Conservation (phyloP, 2,797 vertebrate genomes). For the Leptatherina wallacei region DNA sequence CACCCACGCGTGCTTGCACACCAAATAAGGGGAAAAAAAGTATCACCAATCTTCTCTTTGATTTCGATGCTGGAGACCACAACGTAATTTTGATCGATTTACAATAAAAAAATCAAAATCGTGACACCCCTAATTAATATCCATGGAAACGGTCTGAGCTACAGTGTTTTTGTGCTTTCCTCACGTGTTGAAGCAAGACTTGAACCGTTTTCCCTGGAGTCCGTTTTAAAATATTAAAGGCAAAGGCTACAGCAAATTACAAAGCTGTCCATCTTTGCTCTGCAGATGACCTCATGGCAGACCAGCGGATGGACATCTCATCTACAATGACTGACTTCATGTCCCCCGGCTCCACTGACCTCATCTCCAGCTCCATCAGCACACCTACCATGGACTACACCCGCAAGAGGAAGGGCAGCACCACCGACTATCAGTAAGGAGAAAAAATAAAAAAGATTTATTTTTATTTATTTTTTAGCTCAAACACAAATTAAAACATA, state of each 20-base stretch:
- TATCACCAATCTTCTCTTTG: no score
- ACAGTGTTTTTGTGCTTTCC: background rate
- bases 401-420: constrained; percentile 97
- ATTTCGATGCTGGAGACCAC: no score
- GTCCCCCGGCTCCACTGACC: constrained; percentile 92
- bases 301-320: constrained; percentile 99
- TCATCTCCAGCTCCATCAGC: constrained; percentile 94
- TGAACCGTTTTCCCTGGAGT: background rate
- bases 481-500: background rate
- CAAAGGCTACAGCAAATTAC: background rate
- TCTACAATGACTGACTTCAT: constrained; percentile 99
- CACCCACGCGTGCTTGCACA: no score
- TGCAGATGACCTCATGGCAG: constrained; percentile 96
- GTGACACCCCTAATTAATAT: background rate
- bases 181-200: background rate
- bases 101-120: no score
- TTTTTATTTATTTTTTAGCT: background rate
- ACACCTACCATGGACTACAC: constrained; percentile 93
- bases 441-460: no score
- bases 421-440: constrained; percentile 94
- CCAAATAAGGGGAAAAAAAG: no score
- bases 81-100: no score
- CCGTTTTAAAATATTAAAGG: background rate
- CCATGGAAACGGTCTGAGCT: constrained; percentile 4
- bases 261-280: constrained; percentile 23